Percentiles rank a stretch among this genome's conserved stretches.
These are phyloP conservation scores for Enteromius anoplus DNA, from an alignment of 2,797 vertebrate species.

Conservation along the genomic window DNA sequence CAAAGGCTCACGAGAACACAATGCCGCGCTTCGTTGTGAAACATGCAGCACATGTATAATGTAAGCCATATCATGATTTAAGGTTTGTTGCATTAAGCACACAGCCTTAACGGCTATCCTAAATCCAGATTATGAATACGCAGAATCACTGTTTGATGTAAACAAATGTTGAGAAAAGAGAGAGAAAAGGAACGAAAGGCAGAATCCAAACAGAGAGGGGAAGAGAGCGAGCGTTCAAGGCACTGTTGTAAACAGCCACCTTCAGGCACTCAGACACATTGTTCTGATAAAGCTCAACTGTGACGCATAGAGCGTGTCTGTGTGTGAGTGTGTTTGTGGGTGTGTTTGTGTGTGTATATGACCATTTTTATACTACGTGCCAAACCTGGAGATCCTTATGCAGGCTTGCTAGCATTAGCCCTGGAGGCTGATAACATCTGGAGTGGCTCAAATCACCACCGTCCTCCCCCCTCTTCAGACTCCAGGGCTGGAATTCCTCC, in stretches of 20 bases:
- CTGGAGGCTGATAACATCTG: conserved; percentile 60
- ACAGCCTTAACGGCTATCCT: neutral
- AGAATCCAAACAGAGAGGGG: neutral
- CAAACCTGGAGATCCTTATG: conserved; percentile 55
- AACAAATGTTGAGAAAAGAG: neutral
- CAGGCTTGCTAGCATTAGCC: conserved; percentile 51
- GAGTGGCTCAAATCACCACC: conserved; percentile 48
- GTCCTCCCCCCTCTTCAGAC: conserved; percentile 26
- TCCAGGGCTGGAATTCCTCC: conserved; percentile 32
- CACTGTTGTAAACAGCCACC: conserved; percentile 40
- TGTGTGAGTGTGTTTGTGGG: conserved; percentile 14
- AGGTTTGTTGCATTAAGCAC: neutral
- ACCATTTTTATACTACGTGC: conserved; percentile 34
- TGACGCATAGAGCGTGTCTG: conserved; percentile 10
- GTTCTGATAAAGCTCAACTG: conserved; percentile 50
- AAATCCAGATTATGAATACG: neutral
- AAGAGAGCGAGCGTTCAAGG: conserved; percentile 18
- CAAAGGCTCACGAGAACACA: neutral
- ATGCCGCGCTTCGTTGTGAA: neutral
- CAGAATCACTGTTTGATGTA: neutral
- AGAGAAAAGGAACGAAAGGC: neutral
- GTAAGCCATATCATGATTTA: neutral
- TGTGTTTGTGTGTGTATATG: conserved; percentile 39
- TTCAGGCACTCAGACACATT: conserved; percentile 45
- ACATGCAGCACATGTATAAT: neutral